phyloP scores from a whole-genome alignment of 2,797 vertebrate species.

The Argya squamiceps region DNA sequence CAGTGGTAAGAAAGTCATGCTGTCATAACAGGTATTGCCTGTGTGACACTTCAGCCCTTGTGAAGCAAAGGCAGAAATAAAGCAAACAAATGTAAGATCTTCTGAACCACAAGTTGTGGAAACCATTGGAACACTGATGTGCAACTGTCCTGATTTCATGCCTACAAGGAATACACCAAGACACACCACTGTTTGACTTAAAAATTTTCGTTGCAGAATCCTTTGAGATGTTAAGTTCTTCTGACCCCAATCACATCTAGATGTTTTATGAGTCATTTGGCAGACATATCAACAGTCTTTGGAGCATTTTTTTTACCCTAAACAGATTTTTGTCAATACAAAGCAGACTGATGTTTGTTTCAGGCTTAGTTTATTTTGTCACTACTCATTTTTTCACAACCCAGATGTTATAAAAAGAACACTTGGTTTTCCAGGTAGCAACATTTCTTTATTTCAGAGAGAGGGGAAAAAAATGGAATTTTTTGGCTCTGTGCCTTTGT shows the following conservation, averaged over 20 bases:
- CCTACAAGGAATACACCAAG: background rate
- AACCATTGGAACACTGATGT: background rate
- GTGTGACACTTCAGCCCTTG: background rate
- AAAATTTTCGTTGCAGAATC: background rate
- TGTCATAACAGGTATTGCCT: background rate
- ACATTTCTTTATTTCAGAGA: background rate
- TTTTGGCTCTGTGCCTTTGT: slow-evolving; percentile 26
- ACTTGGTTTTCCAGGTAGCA: background rate
- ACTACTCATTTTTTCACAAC: background rate
- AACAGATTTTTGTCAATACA: background rate
- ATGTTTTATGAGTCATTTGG: background rate
- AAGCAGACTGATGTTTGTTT: background rate
- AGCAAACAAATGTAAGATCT: background rate
- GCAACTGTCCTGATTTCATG: background rate
- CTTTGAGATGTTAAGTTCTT: background rate
- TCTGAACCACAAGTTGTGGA: background rate
- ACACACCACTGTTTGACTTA: background rate
- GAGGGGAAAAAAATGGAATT: background rate
- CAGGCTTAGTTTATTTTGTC: background rate
- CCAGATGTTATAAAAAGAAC: background rate
- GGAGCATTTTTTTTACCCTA: background rate
- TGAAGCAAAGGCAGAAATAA: background rate
- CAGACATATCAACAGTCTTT: background rate
- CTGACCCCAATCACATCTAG: background rate
- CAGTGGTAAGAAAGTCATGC: background rate